Evolutionary conservation across 2,113 vertebrate genomes (phyloP).

Genomic region (Trematocara macrostoma): DNA sequence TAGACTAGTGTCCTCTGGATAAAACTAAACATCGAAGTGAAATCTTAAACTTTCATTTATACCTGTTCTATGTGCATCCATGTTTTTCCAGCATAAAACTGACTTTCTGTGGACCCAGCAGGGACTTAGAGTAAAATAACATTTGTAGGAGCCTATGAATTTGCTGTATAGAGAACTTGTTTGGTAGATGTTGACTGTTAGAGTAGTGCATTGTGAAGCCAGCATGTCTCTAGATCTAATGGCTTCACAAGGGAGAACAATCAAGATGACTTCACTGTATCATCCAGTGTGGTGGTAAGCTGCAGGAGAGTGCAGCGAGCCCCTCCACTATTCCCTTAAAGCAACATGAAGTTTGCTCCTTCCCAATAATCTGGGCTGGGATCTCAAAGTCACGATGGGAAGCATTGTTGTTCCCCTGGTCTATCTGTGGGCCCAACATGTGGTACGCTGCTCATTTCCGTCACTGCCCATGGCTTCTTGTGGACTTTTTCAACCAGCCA

Average conservation of each 20-base stretch:
- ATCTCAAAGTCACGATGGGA: slow-evolving; percentile 60
- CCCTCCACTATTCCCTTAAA: slow-evolving; percentile 65
- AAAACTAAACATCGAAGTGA: not conserved
- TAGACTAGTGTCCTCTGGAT: not conserved
- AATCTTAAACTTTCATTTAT: not conserved
- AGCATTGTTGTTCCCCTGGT: slow-evolving; percentile 43
- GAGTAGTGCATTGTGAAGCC: slow-evolving; percentile 82
- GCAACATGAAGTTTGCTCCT: slow-evolving; percentile 51
- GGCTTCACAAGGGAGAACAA: slow-evolving; percentile 79
- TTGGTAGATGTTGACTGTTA: slow-evolving; percentile 74
- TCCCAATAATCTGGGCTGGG: slow-evolving; percentile 48
- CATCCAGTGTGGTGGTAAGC: slow-evolving; percentile 66
- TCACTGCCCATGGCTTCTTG: slow-evolving; percentile 39
- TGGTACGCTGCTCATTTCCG: slow-evolving; percentile 66
- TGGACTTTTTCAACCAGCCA: slow-evolving; percentile 35
- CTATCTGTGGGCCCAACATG: slow-evolving; percentile 44
- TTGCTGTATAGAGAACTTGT: slow-evolving; percentile 82
- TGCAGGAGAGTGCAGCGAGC: slow-evolving; percentile 68
- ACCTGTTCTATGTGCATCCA: not conserved
- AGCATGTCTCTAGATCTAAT: slow-evolving; percentile 86
- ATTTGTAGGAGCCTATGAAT: slow-evolving; percentile 86
- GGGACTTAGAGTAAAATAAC: slow-evolving; percentile 73
- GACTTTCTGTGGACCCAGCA: slow-evolving; percentile 14
- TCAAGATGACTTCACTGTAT: slow-evolving; percentile 77
- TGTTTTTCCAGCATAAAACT: slow-evolving; percentile 11